phyloP scores from a whole-genome alignment of 2,888 invertebrate species.

The Dynastes maya region DNA sequence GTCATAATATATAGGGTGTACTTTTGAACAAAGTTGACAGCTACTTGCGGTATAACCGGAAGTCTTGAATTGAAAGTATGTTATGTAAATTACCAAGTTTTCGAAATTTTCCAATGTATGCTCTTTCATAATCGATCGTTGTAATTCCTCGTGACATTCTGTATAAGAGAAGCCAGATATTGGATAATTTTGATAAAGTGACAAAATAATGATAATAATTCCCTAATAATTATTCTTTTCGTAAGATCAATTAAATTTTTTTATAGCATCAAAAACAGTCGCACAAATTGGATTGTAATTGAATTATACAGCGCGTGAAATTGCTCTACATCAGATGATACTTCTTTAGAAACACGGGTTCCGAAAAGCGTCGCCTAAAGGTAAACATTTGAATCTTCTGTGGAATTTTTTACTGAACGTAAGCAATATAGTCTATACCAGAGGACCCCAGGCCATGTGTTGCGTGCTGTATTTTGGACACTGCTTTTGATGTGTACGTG shows the following conservation, averaged over 20 bases:
- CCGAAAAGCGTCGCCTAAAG: slow-evolving; percentile 33
- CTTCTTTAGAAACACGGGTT: slow-evolving; percentile 33
- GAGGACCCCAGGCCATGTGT: slow-evolving; percentile 45
- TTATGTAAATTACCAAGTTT: no score
- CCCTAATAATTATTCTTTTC: neutral
- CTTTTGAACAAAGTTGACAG: no score
- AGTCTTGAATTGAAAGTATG: no score
- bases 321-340: slow-evolving; percentile 22
- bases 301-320: slow-evolving; percentile 30
- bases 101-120: no score
- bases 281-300: slow-evolving; percentile 32
- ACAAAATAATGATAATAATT: no score
- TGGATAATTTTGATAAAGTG: no score
- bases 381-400: slow-evolving; percentile 38
- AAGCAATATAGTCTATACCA: slow-evolving; percentile 42
- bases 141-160: no score
- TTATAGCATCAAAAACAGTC: neutral
- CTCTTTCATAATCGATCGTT: no score
- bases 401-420: slow-evolving; percentile 47
- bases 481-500: slow-evolving; percentile 33
- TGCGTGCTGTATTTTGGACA: slow-evolving; percentile 47
- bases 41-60: no score
- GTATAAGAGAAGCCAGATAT: no score
- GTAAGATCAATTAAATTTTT: slow-evolving; percentile 18
- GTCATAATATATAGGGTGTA: no score